These are phyloP conservation scores for Nesogale talazaci DNA, from an alignment of 2,113 vertebrate species.

Conservation along the genomic window DNA sequence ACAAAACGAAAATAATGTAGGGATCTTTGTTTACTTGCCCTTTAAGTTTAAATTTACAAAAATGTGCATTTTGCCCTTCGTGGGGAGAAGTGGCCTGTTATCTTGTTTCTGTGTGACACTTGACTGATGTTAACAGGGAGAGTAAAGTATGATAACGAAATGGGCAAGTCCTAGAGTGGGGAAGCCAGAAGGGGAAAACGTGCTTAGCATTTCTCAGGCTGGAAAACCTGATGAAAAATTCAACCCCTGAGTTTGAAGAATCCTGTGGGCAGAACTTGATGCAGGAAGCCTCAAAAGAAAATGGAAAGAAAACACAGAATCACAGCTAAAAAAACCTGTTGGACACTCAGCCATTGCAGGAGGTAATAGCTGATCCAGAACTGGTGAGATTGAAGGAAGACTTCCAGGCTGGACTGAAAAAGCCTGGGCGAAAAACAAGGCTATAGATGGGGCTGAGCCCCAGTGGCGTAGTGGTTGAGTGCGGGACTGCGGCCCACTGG, in stretches of 20 bases:
- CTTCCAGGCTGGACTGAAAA: not conserved
- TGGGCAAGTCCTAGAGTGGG: not conserved
- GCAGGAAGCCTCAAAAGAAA: not conserved
- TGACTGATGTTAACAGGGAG: not conserved
- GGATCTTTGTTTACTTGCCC: slow-evolving; percentile 6
- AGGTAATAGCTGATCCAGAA: not conserved
- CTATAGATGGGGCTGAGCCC: no score
- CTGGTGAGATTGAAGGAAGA: not conserved
- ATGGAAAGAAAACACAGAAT: not conserved
- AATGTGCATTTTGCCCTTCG: not conserved
- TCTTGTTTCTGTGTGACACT: not conserved
- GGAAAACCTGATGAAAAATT: not conserved
- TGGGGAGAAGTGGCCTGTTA: not conserved
- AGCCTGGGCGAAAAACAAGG: not conserved
- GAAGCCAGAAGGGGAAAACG: not conserved
- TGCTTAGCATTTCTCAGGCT: not conserved
- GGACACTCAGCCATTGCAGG: not conserved
- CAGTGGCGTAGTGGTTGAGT: no score
- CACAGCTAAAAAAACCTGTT: not conserved
- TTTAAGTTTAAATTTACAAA: not conserved
- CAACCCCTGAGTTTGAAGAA: not conserved
- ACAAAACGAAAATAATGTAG: not conserved
- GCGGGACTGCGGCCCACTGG: no score
- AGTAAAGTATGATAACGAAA: not conserved
- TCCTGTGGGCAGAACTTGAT: no score